Base-by-base conservation (phyloP, 2,797 vertebrate genomes). In the Oceanodroma leucorhoa region DNA sequence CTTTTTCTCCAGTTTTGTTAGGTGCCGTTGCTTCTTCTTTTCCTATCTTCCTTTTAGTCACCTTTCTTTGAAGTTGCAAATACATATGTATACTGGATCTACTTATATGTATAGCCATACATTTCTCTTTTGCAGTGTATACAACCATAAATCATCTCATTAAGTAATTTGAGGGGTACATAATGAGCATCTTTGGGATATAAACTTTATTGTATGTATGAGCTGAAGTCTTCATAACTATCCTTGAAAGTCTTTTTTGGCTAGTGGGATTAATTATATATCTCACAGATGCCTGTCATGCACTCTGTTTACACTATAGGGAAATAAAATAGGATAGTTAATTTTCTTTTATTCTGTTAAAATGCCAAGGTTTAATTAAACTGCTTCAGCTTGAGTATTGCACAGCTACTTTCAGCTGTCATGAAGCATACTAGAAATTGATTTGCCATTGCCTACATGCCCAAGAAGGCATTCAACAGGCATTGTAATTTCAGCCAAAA, bases 351-450 rank as follows among this genome's bases (percentile, higher is more conserved):
- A 95, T 95, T 96, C 87, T 93, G 89, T 91, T 97, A 94, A 96
- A 96, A 97, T 93, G 93, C 94, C 95, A 96, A 84, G 62, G 83
- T 93, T 96, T 97, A 96, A 97, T 97, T 96, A 95, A 97, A 93
- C 83, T 94, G 83, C 91, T 95, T 93, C 91, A 94, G 87, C 77
- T 91, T 96, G 91, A 95, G 93, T 66, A 90, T 95, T 91, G 66
- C 80, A 79, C 66, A 91, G 91, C 83, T 94, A 94, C 85, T 79
- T 94, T 96, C 83, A 82, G 66, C 94, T 96, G 91, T 94, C 94
- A 82, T 83, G 84, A 87, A 82, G 80, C 51, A 73, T 88, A 84
- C 82, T 91, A 91, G 80, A 95, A 95, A 91, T 95, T 90, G 93
- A 96, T 95, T 96, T 96, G 91, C 85, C 76, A 16, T 90, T 95